Conservation (phyloP, 2,113 vertebrate genomes). For the Columbina picui region DNA sequence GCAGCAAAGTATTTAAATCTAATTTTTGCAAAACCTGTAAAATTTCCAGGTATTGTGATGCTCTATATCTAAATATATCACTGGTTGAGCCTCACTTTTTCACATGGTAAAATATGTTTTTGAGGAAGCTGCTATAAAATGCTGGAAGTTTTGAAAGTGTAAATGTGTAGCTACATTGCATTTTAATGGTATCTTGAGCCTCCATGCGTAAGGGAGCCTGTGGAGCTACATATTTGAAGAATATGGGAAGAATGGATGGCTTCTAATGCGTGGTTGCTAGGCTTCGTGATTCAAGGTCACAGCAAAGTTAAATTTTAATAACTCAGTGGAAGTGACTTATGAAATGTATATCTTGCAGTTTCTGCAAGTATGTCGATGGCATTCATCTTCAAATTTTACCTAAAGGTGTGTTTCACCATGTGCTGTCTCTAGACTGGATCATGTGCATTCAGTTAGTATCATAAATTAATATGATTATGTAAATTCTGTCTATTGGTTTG, state of each 20-base stretch:
- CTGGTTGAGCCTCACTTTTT: not conserved
- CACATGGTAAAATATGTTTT: not conserved
- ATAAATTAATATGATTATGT: slow-evolving; percentile 50
- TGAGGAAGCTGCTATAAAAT: not conserved
- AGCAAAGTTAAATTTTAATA: not conserved
- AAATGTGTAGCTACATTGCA: not conserved
- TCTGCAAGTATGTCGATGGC: not conserved
- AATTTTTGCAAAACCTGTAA: not conserved
- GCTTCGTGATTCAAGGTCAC: slow-evolving; percentile 12
- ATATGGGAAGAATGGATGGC: not conserved
- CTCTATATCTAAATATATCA: not conserved
- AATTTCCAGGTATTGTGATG: not conserved
- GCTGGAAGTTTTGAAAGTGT: not conserved
- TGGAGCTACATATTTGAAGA: not conserved
- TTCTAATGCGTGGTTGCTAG: not conserved
- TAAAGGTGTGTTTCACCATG: not conserved
- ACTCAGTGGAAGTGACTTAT: not conserved
- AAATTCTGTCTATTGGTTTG: slow-evolving; percentile 27
- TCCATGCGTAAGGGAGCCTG: not conserved
- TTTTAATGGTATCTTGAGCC: not conserved
- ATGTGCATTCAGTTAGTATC: not conserved
- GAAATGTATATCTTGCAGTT: not conserved
- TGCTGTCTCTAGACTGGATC: slow-evolving; percentile 10
- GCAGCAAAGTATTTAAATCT: not conserved
- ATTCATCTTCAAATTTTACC: slow-evolving; percentile 35